Conservation (phyloP, 2,113 vertebrate genomes). For the Zosterops pallidus region DNA sequence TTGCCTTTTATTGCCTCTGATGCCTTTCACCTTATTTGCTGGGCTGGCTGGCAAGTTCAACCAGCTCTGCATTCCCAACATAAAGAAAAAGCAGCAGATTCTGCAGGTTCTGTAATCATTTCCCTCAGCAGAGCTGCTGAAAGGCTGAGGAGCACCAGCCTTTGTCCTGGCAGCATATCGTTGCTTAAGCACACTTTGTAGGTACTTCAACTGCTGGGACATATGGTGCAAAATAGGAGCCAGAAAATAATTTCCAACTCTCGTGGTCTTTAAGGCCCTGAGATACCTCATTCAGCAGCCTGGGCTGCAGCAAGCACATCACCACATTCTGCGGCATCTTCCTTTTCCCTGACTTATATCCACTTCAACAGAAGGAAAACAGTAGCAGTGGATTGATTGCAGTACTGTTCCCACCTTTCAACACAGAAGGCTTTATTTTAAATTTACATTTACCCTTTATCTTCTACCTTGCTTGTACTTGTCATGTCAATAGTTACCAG, state of each 20-base stretch:
- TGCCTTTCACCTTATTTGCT: not conserved
- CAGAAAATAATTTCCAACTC: not conserved
- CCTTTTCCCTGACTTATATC: not conserved
- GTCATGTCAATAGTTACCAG: not conserved
- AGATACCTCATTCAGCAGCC: not conserved
- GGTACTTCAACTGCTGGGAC: slow-evolving; percentile 1
- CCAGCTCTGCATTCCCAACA: not conserved
- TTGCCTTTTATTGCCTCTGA: not conserved
- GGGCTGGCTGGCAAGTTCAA: not conserved
- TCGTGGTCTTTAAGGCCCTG: not conserved
- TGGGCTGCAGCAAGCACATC: not conserved
- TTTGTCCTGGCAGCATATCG: not conserved
- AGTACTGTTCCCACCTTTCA: not conserved
- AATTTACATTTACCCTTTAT: slow-evolving; percentile 21
- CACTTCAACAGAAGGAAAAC: not conserved
- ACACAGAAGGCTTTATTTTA: slow-evolving; percentile 1
- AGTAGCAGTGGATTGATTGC: slow-evolving; percentile 4
- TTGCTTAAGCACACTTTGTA: slow-evolving; percentile 7
- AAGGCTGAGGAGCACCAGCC: slow-evolving; percentile 12
- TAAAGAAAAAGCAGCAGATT: not conserved
- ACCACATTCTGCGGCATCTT: not conserved
- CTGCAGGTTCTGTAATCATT: not conserved
- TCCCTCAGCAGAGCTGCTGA: not conserved
- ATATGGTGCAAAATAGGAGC: slow-evolving; percentile 18
- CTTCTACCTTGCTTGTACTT: not conserved